These are phyloP conservation scores for Eleutherodactylus coqui DNA, from an alignment of 2,797 vertebrate species.

Conservation along the genomic window DNA sequence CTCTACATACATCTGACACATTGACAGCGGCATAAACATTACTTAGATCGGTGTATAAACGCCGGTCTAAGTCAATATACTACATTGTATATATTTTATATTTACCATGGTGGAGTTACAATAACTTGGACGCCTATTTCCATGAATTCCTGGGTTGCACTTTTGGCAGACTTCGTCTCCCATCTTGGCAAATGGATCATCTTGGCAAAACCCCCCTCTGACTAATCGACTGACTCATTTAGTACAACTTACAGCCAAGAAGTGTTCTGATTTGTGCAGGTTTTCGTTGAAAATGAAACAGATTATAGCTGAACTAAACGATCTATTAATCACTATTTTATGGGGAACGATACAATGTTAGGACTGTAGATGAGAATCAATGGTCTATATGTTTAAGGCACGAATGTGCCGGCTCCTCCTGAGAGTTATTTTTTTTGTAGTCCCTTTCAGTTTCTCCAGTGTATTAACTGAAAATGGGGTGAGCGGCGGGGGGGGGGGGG, in stretches of 20 bases:
- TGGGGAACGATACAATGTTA: background rate
- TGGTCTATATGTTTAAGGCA: no score
- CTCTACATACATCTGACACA: no score
- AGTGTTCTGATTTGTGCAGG: background rate
- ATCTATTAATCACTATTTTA: background rate
- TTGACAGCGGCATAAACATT: no score
- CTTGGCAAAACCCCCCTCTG: background rate
- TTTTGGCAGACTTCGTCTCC: background rate
- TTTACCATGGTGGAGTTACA: background rate
- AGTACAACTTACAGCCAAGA: background rate
- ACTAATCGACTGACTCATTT: conserved; percentile 15
- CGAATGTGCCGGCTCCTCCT: no score
- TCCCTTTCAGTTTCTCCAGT: no score
- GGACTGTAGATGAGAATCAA: no score
- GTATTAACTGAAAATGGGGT: no score
- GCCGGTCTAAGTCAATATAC: background rate
- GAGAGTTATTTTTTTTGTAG: no score
- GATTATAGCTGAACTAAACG: background rate
- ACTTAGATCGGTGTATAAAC: no score
- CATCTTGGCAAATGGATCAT: background rate
- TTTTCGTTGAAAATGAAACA: background rate
- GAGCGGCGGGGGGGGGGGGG: no score
- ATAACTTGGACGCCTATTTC: background rate
- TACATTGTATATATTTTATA: background rate
- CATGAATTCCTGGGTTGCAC: conserved; percentile 4